Conservation (phyloP, 2,797 vertebrate genomes). For the Brachyalestes nurse region DNA sequence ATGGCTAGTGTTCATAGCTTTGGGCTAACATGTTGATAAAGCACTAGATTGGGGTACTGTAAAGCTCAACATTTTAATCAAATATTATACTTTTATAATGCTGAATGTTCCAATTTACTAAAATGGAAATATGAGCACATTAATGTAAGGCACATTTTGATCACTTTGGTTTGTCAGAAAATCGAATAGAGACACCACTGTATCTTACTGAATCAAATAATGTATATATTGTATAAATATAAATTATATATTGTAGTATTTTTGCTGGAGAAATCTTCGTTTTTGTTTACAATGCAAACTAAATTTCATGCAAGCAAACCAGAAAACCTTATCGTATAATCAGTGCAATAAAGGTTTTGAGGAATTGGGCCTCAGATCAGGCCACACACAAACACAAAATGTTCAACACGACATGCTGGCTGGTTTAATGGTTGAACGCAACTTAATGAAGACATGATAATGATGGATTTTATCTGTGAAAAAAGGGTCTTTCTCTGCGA, state of each 20-base stretch:
- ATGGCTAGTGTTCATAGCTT: too few relatives aligned
- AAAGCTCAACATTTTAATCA: too few relatives aligned
- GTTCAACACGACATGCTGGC: background rate
- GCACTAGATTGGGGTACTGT: too few relatives aligned
- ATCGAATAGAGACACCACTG: background rate
- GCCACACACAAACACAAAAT: background rate
- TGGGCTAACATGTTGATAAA: too few relatives aligned
- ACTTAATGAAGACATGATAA: background rate
- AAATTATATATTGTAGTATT: too few relatives aligned
- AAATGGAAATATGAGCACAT: background rate
- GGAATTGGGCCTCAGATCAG: too few relatives aligned
- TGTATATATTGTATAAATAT: too few relatives aligned
- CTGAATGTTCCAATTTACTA: too few relatives aligned
- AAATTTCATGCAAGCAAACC: background rate
- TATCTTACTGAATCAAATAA: too few relatives aligned
- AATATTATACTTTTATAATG: too few relatives aligned
- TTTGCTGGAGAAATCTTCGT: too few relatives aligned
- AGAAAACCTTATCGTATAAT: background rate
- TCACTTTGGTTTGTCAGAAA: too few relatives aligned
- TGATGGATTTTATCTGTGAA: background rate
- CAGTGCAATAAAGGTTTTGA: background rate
- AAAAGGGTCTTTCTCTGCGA: background rate
- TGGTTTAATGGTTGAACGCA: background rate
- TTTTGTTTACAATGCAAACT: background rate
- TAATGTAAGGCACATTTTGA: background rate